Evolutionary conservation across 2,888 invertebrate species (phyloP).

Genomic region (Cheilosia grossa): DNA sequence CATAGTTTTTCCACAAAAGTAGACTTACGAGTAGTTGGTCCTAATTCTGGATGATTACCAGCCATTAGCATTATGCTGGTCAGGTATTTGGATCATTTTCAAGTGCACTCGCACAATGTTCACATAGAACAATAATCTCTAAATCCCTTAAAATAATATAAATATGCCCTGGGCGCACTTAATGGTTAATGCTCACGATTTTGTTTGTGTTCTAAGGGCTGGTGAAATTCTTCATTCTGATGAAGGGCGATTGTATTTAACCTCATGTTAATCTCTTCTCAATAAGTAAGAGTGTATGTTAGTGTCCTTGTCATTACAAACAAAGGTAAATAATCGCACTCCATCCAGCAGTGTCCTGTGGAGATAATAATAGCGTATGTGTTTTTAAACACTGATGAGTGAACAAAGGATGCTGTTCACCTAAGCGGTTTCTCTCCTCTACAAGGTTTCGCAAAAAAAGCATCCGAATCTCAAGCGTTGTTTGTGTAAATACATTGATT

Average conservation of each 20-base stretch:
- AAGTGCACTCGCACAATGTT: conserved; percentile 55
- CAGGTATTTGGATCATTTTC: conserved; percentile 74
- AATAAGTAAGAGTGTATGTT: conserved; percentile 30
- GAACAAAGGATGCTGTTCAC: conserved; percentile 59
- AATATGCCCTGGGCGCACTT: conserved; percentile 46
- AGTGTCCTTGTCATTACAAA: conserved; percentile 52
- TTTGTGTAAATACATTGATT: conserved; percentile 13
- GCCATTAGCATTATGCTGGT: conserved; percentile 65
- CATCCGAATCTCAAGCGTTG: conserved; percentile 13
- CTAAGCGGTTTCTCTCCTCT: conserved; percentile 27
- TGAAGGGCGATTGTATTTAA: conserved; percentile 54
- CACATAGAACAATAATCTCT: conserved; percentile 56
- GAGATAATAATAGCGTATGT: conserved; percentile 66
- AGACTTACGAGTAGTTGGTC: conserved; percentile 20
- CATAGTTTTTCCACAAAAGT: conserved; percentile 20
- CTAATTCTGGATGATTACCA: conserved; percentile 55
- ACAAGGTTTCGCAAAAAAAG: conserved; percentile 44
- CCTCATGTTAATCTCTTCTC: conserved; percentile 60
- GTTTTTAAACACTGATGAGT: conserved; percentile 40
- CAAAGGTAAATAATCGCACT: conserved; percentile 52
- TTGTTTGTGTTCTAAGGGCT: conserved; percentile 31
- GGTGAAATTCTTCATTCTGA: conserved; percentile 31
- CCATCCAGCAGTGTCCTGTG: conserved; percentile 44
- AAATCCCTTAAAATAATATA: conserved; percentile 69
- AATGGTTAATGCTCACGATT: conserved; percentile 38